Evolutionary conservation across 2,113 vertebrate species (phyloP).

Genomic region (Silurus glanis): DNA sequence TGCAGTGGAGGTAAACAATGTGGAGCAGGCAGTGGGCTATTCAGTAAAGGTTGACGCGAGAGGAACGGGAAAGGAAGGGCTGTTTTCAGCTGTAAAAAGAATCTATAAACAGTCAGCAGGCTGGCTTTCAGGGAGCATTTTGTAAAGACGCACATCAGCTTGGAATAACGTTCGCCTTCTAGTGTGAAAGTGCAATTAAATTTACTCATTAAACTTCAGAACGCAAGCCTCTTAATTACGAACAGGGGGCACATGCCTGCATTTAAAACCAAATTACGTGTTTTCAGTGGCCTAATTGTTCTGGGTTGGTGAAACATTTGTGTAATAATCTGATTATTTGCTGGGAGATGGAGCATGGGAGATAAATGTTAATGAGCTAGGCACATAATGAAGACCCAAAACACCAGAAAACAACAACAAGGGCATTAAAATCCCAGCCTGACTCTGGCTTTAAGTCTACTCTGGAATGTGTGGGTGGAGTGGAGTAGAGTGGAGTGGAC

Average conservation of each 20-base stretch:
- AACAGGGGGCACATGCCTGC: constrained; percentile 7
- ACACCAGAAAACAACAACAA: constrained; percentile 15
- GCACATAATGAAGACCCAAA: background rate
- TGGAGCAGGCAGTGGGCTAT: background rate
- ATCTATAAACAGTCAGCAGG: constrained; percentile 32
- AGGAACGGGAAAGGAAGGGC: constrained; percentile 1
- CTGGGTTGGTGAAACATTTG: constrained; percentile 8
- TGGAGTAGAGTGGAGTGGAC: constrained; percentile 40
- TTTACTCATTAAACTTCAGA: constrained; percentile 29
- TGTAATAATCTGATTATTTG: constrained; percentile 22
- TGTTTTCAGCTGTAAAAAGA: background rate
- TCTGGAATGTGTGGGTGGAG: constrained; percentile 48
- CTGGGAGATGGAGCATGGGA: background rate
- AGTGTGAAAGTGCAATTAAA: constrained; percentile 28
- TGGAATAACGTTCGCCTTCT: constrained; percentile 14
- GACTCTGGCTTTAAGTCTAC: constrained; percentile 31
- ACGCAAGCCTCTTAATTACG: constrained; percentile 5
- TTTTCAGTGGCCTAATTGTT: constrained; percentile 24
- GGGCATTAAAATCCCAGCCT: constrained; percentile 16
- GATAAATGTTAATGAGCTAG: background rate
- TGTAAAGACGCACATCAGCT: constrained; percentile 22
- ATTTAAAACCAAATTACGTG: constrained; percentile 15
- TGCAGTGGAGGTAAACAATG: background rate
- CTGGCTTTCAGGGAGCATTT: background rate
- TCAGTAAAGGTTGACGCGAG: background rate